phyloP scores from a whole-genome alignment of 2,797 vertebrate genomes.

The Anolis apletophallus region DNA sequence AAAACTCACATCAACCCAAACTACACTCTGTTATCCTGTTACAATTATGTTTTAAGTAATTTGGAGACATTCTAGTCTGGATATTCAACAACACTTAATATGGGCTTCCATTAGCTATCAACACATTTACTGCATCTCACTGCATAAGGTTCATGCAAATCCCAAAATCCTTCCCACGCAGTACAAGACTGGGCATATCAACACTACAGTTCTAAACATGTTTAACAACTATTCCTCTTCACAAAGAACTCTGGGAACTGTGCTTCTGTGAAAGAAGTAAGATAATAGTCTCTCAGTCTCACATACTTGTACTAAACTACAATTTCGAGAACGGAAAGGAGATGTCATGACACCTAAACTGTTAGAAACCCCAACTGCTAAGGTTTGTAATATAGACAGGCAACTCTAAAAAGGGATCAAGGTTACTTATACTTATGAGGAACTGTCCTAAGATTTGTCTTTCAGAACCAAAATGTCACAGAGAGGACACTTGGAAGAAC shows the following conservation, averaged over 20 bases:
- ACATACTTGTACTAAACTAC: not conserved
- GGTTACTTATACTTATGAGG: not conserved
- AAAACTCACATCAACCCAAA: not conserved
- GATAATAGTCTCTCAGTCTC: not conserved
- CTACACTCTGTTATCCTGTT: not conserved
- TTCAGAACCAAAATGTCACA: not conserved
- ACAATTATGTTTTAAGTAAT: not conserved
- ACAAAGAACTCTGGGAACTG: not conserved
- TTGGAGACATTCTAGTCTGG: not conserved
- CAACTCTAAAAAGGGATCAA: not conserved
- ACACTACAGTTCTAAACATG: not conserved
- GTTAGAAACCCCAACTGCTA: not conserved
- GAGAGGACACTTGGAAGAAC: not conserved
- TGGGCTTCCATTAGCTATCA: not conserved
- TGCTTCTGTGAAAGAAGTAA: not conserved
- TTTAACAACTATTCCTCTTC: not conserved
- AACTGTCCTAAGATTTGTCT: not conserved
- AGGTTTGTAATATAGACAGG: not conserved
- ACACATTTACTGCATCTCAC: not conserved
- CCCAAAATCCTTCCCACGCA: not conserved
- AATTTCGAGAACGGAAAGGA: not conserved
- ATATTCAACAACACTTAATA: not conserved
- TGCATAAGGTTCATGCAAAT: not conserved
- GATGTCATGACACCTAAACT: not conserved
- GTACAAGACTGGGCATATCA: not conserved